Evolutionary conservation across 2,113 vertebrate genomes (phyloP).

Genomic region (Poeciliopsis occidentalis): DNA sequence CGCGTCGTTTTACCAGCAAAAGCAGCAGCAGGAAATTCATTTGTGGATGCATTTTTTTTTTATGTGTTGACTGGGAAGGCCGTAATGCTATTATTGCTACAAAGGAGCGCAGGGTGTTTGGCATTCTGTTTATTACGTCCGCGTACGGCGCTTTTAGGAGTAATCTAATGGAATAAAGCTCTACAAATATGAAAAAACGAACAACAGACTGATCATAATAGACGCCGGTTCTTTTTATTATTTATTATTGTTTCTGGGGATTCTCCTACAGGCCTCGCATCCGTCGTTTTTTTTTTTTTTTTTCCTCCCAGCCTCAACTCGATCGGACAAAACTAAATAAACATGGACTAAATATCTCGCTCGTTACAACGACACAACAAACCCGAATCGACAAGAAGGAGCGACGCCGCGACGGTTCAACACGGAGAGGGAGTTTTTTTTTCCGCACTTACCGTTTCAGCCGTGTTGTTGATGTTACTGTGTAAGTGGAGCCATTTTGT

Average conservation of each 20-base stretch:
- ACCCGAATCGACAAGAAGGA: not conserved
- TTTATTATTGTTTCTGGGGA: constrained; percentile 3
- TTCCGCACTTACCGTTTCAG: constrained; percentile 82
- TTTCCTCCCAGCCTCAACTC: constrained; percentile 28
- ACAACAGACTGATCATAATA: constrained; percentile 1
- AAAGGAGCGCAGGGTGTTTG: constrained; percentile 20
- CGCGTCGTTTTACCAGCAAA: not conserved
- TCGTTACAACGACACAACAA: constrained; percentile 1
- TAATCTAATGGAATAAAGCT: not conserved
- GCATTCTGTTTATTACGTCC: not conserved
- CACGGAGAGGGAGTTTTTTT: constrained; percentile 19
- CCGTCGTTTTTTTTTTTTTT: constrained; percentile 42
- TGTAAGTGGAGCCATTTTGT: constrained; percentile 94
- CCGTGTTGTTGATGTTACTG: constrained; percentile 86
- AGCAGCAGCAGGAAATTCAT: not conserved
- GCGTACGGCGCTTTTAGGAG: not conserved
- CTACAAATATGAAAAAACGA: not conserved
- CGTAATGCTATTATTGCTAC: constrained; percentile 26
- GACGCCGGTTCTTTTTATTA: constrained; percentile 3
- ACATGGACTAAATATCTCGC: constrained; percentile 35
- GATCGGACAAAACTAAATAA: constrained; percentile 57
- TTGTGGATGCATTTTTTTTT: constrained; percentile 4
- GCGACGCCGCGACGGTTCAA: constrained; percentile 5
- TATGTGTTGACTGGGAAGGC: constrained; percentile 20
- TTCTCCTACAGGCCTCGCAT: constrained; percentile 65